Conservation (phyloP, 1,140 invertebrate genomes). For the Sesamia nonagrioides region DNA sequence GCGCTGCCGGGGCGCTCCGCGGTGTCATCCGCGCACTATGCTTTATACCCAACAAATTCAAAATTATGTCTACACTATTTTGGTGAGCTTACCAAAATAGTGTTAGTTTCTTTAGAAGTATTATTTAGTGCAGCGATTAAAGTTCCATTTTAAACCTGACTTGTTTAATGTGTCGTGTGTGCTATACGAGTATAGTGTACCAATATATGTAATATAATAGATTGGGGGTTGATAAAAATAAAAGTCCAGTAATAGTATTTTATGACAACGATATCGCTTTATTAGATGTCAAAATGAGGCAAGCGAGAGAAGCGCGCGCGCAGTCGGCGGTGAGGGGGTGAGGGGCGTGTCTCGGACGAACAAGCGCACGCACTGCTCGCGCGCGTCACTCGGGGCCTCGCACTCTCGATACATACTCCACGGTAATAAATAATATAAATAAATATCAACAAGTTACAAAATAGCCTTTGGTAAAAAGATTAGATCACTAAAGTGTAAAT, state of each 20-base stretch:
- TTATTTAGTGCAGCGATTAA: not conserved
- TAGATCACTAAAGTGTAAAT: conserved; percentile 81
- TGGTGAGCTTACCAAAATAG: not conserved
- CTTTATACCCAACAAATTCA: too few relatives aligned
- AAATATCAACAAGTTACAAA: conserved; percentile 87
- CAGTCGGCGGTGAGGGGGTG: conserved; percentile 72
- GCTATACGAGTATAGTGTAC: not conserved
- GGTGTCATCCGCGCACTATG: too few relatives aligned
- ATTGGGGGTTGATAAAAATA: conserved; percentile 54
- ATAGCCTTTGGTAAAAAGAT: conserved; percentile 86
- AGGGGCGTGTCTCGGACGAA: conserved; percentile 77
- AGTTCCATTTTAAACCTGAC: not conserved
- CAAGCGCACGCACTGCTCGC: conserved; percentile 58
- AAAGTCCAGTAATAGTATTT: conserved; percentile 75
- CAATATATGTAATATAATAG: not conserved
- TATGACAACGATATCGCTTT: conserved; percentile 87
- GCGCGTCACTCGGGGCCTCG: conserved; percentile 58
- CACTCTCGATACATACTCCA: conserved; percentile 74
- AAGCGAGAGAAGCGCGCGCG: conserved; percentile 61
- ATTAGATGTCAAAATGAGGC: conserved; percentile 76
- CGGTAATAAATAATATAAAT: conserved; percentile 86
- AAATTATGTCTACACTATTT: too few relatives aligned
- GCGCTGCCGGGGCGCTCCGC: too few relatives aligned
- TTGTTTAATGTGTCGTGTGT: not conserved
- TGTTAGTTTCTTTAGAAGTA: not conserved